phyloP scores from a whole-genome alignment of 2,113 vertebrate species.

The Cinclus mexicanus region DNA sequence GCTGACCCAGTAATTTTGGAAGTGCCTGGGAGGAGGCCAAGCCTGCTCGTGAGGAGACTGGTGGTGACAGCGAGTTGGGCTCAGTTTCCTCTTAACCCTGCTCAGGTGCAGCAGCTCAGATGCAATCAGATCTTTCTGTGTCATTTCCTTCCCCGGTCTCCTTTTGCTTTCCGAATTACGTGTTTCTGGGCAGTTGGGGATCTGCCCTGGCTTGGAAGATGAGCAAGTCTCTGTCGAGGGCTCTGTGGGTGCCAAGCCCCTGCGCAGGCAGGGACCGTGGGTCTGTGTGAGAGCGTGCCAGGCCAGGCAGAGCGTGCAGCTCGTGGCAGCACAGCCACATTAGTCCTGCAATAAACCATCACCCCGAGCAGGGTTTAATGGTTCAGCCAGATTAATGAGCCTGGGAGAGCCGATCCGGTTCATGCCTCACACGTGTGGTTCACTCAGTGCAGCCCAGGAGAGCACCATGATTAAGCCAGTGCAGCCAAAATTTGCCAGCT shows the following conservation, averaged over 20 bases:
- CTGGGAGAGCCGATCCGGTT: rapidly evolving
- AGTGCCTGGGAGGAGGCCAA: background rate
- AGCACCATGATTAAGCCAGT: rapidly evolving
- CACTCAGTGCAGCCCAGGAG: background rate
- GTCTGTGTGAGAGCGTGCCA: background rate
- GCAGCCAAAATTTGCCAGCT: background rate
- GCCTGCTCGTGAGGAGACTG: background rate
- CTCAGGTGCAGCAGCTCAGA: background rate
- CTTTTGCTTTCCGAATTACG: background rate
- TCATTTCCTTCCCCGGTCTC: background rate
- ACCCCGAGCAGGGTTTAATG: background rate
- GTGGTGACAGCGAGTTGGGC: background rate
- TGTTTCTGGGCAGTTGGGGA: background rate
- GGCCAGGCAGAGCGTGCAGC: background rate
- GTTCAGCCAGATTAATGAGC: background rate
- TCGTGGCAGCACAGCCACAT: background rate
- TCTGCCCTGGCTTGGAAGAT: background rate
- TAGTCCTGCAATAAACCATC: background rate
- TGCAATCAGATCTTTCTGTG: background rate
- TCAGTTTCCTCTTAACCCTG: background rate
- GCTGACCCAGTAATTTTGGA: background rate
- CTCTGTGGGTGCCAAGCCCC: background rate
- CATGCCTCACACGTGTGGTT: rapidly evolving
- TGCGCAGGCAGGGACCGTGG: rapidly evolving
- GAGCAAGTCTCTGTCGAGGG: rapidly evolving